Percentiles rank a stretch among this genome's conserved stretches.
Evolutionary conservation across 2,888 invertebrate genomes (phyloP).

Genomic region (Andrena bicolor): DNA sequence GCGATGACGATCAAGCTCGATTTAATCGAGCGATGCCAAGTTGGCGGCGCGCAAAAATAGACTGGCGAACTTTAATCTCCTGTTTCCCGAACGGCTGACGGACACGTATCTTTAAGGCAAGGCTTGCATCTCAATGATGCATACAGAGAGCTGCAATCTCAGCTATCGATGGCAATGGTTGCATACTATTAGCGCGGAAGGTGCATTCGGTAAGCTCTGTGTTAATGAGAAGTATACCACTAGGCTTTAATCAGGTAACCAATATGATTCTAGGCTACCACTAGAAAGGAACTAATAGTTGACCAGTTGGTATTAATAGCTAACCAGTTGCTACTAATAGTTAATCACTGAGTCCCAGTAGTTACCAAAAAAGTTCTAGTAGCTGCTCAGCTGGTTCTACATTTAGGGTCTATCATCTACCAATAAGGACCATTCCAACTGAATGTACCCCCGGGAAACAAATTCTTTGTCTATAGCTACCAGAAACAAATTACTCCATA

Average conservation of each 20-base stretch:
- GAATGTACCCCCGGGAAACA: neutral
- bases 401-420: neutral
- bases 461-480: neutral
- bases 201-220: too few relatives aligned
- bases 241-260: too few relatives aligned
- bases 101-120: neutral
- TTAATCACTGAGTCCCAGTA: too few relatives aligned
- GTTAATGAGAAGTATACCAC: too few relatives aligned
- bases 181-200: too few relatives aligned
- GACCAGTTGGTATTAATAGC: too few relatives aligned
- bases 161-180: too few relatives aligned
- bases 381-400: neutral
- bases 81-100: constrained; percentile 15
- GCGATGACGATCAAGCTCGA: constrained; percentile 45
- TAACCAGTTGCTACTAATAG: too few relatives aligned
- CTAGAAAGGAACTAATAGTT: too few relatives aligned
- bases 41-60: constrained; percentile 25
- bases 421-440: neutral
- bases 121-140: neutral
- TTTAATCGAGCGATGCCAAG: constrained; percentile 33
- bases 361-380: too few relatives aligned
- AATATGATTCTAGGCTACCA: too few relatives aligned
- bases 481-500: constrained; percentile 17
- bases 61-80: constrained; percentile 25
- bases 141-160: too few relatives aligned